Percentiles rank a stretch among this genome's conserved stretches.
Evolutionary conservation across 2,888 invertebrate species (phyloP).

Genomic region (Panopea generosa): DNA sequence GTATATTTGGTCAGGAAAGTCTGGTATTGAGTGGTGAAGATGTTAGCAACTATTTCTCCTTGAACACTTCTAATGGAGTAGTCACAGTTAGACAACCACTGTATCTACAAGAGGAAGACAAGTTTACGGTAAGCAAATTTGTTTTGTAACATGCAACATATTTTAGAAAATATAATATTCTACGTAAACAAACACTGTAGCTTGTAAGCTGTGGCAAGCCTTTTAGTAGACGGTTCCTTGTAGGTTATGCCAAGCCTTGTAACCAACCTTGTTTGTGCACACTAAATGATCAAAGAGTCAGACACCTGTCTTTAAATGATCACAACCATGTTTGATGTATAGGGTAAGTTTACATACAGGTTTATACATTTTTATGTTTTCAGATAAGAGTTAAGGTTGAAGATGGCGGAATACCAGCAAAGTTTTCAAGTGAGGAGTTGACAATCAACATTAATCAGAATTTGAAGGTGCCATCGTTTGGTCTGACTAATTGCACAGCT

Average conservation of each 20-base stretch:
- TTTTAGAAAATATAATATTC: too few species aligned
- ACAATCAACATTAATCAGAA: slow-evolving; percentile 77
- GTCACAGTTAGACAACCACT: slow-evolving; percentile 22
- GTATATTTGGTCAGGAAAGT: neutral
- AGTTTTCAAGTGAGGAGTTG: slow-evolving; percentile 64
- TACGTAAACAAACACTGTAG: too few species aligned
- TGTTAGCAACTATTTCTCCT: slow-evolving; percentile 41
- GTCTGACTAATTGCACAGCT: slow-evolving; percentile 11
- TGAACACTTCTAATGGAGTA: slow-evolving; percentile 38
- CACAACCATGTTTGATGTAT: too few species aligned
- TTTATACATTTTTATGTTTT: too few species aligned
- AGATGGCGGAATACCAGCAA: slow-evolving; percentile 80
- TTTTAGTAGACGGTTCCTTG: too few species aligned
- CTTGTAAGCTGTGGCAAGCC: too few species aligned
- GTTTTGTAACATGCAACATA: too few species aligned
- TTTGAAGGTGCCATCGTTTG: slow-evolving; percentile 71
- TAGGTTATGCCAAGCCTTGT: too few species aligned
- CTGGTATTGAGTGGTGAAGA: neutral
- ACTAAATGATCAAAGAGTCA: too few species aligned
- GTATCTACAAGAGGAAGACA: neutral
- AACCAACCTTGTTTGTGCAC: too few species aligned
- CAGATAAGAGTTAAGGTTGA: slow-evolving; percentile 67
- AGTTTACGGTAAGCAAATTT: slow-evolving; percentile 14
- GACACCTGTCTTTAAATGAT: too few species aligned
- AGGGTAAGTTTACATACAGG: too few species aligned